Base-by-base conservation (phyloP, 2,888 invertebrate species). In the Cheilosia scutellata region DNA sequence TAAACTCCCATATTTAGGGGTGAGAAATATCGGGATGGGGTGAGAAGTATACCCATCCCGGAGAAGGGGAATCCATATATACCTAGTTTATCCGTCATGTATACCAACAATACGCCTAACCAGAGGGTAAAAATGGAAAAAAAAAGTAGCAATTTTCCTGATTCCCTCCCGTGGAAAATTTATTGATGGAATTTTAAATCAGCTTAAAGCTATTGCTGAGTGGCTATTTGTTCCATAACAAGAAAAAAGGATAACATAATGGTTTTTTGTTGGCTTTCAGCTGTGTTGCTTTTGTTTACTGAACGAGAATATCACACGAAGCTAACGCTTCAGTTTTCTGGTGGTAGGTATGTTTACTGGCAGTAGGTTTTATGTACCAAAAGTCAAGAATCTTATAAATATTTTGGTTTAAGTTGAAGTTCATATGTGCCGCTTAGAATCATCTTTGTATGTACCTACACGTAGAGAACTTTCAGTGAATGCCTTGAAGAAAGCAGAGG, bases 111-210 rank as follows among this genome's bases (percentile, higher is more conserved):
- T 11, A 25, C 60, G 9, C 20, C 40, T 62, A 29, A 55, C 68
- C 7, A 29, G 13, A 57, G 49, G 63, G 55, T 49, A 40, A n/a
- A 62, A 37, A n/a, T 7, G 9, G 27, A 31, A 13, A 58, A 74
- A n/a, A n/a, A 63, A 25, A 53, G 57, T 40, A 47, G 42, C 57
- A 74, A 77, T 55, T 60, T 51, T 11, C 51, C 27, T 51, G 25
- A 25, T 13, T 75, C 42, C 33, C 25, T 60, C 51, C 42, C 42
- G 63, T 68, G 51, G 51, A 60, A 80, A 53, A 71, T 80, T 84
- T 80, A 80, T 84, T 84, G 70, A 84, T 84, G 75, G 80, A 80
- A 80, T 84, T 80, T 76, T 55, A 79, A 84, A 84, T 80, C 55
- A 80, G 74, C 37, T 49, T 63, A 47, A 70, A 27, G 44, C 37